phyloP scores from a whole-genome alignment of 1,140 invertebrate genomes.

The Drosophila teissieri region DNA sequence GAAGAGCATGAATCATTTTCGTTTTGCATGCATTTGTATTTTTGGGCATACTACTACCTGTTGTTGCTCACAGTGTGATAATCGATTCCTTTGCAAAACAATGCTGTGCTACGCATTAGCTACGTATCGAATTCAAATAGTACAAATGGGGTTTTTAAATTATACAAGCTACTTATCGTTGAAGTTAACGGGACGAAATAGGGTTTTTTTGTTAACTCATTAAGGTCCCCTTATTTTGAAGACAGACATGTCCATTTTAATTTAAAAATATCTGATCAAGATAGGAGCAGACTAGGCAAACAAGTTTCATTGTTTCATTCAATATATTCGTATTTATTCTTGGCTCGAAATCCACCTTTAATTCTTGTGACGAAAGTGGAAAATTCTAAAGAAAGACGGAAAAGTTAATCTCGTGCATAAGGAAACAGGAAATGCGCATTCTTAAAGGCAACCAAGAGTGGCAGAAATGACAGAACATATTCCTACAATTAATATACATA shows the following conservation, averaged over 20 bases:
- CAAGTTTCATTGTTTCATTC: background rate
- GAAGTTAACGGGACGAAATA: no score
- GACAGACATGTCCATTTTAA: no score
- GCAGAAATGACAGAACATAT: constrained; percentile 40
- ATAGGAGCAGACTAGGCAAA: constrained; percentile 10
- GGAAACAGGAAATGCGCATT: constrained; percentile 41
- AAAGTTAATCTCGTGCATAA: constrained; percentile 18
- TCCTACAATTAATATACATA: background rate
- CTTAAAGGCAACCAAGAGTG: constrained; percentile 10
- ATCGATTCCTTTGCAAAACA: background rate
- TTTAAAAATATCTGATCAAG: background rate
- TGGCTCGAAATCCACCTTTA: constrained; percentile 1
- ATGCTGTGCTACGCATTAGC: background rate
- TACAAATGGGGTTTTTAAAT: no score
- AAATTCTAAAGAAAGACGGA: constrained; percentile 14
- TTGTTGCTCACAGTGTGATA: background rate
- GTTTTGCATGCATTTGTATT: background rate
- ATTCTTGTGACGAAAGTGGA: constrained; percentile 40
- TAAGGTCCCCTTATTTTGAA: no score
- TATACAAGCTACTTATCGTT: no score
- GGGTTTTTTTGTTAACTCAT: no score
- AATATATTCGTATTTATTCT: background rate
- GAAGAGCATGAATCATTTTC: constrained; percentile 11
- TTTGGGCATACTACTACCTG: constrained; percentile 6
- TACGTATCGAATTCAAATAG: background rate